Evolutionary conservation across 2,797 vertebrate genomes (phyloP), one percentile per base, ranked within the genome.

Genomic region (Orientallactaga sibirica): DNA sequence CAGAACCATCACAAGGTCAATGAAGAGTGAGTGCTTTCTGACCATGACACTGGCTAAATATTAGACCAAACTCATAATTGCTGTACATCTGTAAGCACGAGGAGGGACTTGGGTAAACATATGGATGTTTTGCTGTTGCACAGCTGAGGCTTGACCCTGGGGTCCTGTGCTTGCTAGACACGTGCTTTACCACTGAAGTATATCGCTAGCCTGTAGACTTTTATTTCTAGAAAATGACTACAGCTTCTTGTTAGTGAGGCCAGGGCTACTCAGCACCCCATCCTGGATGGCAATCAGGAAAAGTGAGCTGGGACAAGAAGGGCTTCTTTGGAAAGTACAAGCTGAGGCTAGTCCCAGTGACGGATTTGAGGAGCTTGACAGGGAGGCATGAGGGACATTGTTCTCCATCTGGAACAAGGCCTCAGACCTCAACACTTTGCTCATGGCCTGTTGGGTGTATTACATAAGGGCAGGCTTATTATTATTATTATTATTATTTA

Each of bases 221-320:
- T 85, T 73, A 74, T 83, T 78, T 90, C 80, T 67, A 67, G 80
- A 83, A 90, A 90, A 67, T 41, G 29, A 22, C 9, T 64, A 29
- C 24, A 22, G 29, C 66, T 67, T 90, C 78, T 75, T 43, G 7
- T 33, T 25, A 48, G 68, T 18, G 41, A 93, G 29, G 37, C 8
- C 16, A 33, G 14, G 15, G 19, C n/a, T 41, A 64, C 37, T 48
- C 58, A 76, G 73, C 84, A 48, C 22, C 27, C 84, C 33, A 20
- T 3, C 18, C 0, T 3, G 1, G 24, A 11, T 20, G 12, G 27
- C 25, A 4, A 9, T 55, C 29, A 33, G 78, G 85, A 62, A 89
- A 66, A 25, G 48, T 22, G n/a, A 27, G n/a, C 19, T 7, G 1
- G 67, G 67, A 24, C 58, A 74, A 48, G 1, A 3, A 78, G 12